Percentiles rank a stretch among this genome's conserved stretches.
Conservation (phyloP, 1,140 invertebrate species). For the Ceratina australensis region DNA sequence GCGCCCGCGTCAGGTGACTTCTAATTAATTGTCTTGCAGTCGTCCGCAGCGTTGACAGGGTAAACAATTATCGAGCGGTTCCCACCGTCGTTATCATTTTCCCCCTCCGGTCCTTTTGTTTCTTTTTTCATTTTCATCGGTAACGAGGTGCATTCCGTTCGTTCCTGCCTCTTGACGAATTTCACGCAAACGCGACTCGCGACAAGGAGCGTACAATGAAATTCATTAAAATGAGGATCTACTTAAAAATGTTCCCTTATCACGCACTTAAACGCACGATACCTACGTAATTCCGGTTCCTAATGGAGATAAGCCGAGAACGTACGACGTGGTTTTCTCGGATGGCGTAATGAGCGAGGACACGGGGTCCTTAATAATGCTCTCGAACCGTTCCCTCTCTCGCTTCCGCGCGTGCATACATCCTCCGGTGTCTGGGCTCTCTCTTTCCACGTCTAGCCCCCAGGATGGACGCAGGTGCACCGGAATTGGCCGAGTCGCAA, state of each 20-base stretch:
- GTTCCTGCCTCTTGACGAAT: no score
- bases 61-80: conserved; percentile 41
- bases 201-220: no score
- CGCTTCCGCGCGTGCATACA: no score
- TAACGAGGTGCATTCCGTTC: no score
- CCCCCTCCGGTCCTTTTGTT: no score
- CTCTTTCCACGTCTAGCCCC: background rate
- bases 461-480: conserved; percentile 55
- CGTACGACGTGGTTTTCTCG: conserved; percentile 64
- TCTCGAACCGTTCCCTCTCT: conserved; percentile 5
- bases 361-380: conserved; percentile 55
- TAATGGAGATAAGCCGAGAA: conserved; percentile 64
- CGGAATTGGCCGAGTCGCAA: conserved; percentile 53
- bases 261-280: conserved; percentile 27
- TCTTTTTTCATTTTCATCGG: no score
- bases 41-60: conserved; percentile 17
- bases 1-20: conserved; percentile 15
- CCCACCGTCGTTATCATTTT: background rate
- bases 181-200: no score
- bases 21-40: conserved; percentile 38
- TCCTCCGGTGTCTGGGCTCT: background rate
- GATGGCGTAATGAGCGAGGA: conserved; percentile 63
- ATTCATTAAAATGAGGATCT: no score
- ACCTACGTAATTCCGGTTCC: conserved; percentile 50
- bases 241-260: background rate